These are phyloP conservation scores for Philhelius pedissequus DNA, from an alignment of 2,888 invertebrate genomes.

Conservation along the genomic window DNA sequence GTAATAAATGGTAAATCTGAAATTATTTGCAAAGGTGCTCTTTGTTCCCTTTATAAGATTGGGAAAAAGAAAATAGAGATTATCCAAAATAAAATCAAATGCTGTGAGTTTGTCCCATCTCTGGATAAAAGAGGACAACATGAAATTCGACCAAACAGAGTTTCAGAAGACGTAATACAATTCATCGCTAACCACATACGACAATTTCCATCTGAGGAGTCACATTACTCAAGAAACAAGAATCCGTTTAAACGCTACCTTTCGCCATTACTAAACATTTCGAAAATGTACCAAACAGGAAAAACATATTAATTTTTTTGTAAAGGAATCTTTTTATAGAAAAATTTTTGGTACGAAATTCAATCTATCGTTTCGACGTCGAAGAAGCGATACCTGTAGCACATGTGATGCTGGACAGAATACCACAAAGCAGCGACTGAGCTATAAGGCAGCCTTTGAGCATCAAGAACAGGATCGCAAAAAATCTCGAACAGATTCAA, in stretches of 20 bases:
- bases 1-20: too few species aligned
- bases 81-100: too few species aligned
- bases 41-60: too few species aligned
- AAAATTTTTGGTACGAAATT: background rate
- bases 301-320: background rate
- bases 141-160: too few species aligned
- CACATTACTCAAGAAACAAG: background rate
- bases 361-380: background rate
- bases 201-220: background rate
- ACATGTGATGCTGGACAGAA: slow-evolving; percentile 1
- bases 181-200: background rate
- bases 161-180: too few species aligned
- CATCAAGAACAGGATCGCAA: background rate
- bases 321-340: background rate
- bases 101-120: too few species aligned
- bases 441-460: background rate
- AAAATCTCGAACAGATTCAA: background rate
- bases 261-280: background rate
- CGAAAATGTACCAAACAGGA: too few species aligned
- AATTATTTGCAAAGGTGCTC: too few species aligned
- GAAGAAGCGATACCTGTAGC: background rate
- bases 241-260: background rate
- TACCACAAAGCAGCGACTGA: background rate
- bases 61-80: too few species aligned
- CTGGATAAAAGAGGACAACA: too few species aligned